Evolutionary conservation across 2,797 vertebrate species (phyloP), one percentile per base, ranked within the genome.

Genomic region (Coreius guichenoti): DNA sequence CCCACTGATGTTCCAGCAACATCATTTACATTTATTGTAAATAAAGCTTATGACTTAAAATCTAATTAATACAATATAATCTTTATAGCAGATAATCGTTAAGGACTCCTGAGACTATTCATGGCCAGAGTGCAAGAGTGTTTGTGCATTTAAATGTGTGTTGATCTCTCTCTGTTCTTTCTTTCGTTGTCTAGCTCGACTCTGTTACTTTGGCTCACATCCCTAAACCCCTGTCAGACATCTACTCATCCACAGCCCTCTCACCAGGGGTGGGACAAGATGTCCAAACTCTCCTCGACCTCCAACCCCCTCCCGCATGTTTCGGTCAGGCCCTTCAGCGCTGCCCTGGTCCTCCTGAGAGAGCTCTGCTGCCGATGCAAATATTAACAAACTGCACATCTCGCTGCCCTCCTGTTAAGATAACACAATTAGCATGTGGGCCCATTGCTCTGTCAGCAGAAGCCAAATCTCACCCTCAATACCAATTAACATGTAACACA

Each of bases 361-460:
- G 84, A 26, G n/a, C 80, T 82, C 80, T 84, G 87, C 86, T 88
- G 89, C 84, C 82, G 81, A 82, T 74, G 84, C 87, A 84, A 86
- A 86, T 81, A 87, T 86, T 82, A 84, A 86, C 84, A 88, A 47
- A 67, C 78, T 77, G 87, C 83, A 77, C 43, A 87, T 69, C 67
- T 76, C 39, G 21, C 70, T 29, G 49, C 54, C 84, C 83, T 86
- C 83, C 87, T 82, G 86, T 86, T 85, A 86, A 47, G 73, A 77
- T 86, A 83, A 88, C 84, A 83, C 80, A 73, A 86, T 81, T 89
- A 88, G 84, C 88, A 90, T 89, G 86, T 89, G 86, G 84, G 73
- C 73, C 61, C 77, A 72, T 31, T 23, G 81, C 86, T 81, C 81
- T 63, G 63, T 87, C 88, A 86, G 87, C 87, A 73, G 86, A 88